Evolutionary conservation across 2,888 invertebrate genomes (phyloP).

Genomic region (Dilophus febrilis): DNA sequence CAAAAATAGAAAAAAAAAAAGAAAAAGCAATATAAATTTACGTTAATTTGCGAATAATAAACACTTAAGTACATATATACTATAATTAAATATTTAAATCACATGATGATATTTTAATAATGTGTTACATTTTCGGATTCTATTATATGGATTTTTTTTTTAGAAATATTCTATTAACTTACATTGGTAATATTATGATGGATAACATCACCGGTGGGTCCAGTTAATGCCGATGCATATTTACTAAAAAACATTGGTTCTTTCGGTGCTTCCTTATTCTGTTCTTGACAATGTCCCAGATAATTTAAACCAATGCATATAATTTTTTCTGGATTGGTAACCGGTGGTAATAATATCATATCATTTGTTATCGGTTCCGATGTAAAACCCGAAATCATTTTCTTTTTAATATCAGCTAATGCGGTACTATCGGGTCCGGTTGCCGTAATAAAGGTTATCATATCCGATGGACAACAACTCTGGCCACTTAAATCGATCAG

Average conservation of each 20-base stretch:
- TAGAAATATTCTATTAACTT: conserved; percentile 14
- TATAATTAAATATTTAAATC: too few relatives aligned
- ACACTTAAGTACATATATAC: too few relatives aligned
- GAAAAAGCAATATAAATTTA: too few relatives aligned
- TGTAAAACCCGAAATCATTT: background rate
- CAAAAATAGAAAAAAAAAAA: too few relatives aligned
- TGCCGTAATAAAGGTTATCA: conserved; percentile 31
- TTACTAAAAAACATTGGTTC: conserved; percentile 81
- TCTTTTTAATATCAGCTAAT: conserved; percentile 21
- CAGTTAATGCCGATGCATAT: conserved; percentile 61
- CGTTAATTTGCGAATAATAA: too few relatives aligned
- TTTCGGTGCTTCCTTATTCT: conserved; percentile 48
- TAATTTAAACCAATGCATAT: conserved; percentile 78
- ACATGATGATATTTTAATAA: too few relatives aligned
- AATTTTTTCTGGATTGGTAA: conserved; percentile 66
- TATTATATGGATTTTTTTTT: background rate
- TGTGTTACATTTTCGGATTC: background rate
- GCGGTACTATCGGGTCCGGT: conserved; percentile 19
- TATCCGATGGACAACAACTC: conserved; percentile 25
- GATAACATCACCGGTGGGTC: conserved; percentile 49
- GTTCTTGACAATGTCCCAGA: conserved; percentile 68
- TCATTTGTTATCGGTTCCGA: conserved; percentile 11
- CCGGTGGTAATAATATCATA: conserved; percentile 40
- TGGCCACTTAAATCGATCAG: conserved; percentile 39
- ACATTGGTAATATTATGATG: conserved; percentile 45